Base-by-base conservation (phyloP, 2,797 vertebrate genomes). In the Delichon dasypus region DNA sequence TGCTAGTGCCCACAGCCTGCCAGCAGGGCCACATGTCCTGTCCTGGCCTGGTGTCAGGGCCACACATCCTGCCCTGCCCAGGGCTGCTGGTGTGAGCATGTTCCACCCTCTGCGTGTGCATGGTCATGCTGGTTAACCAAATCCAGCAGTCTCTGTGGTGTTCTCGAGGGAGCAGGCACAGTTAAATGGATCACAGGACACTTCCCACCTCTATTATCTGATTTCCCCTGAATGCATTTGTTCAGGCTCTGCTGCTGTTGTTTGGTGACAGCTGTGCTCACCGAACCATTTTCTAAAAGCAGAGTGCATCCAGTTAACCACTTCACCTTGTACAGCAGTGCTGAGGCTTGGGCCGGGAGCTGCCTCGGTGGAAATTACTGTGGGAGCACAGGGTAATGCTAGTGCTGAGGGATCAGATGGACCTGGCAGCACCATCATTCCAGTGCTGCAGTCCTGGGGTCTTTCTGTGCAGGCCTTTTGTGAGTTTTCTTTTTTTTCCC, bases 211-310 rank as follows among this genome's bases (percentile, higher is more conserved):
- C 93, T 73, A 85, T 95, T 95, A 95, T 88, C 82, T 93, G 95
- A 78, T 93, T 95, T 94, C 76, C 62, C 54, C 48, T 61, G 85
- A 40, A 88, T 50, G 76, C 76, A 66, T 94, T 94, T 96, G 92
- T 92, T 92, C 87, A 60, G 85, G 58, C 82, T 92, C 82, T 75
- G 87, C 91, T 73, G 10, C 73, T 74, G 87, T 68, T 94, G 85
- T 91, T 93, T 76, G 85, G 94, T 96, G 95, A 95, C 95, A 96
- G 93, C 96, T 96, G 96, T 94, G 93, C 94, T 96, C 94, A 93
- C 65, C 87, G 64, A 95, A 96, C 87, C 87, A 81, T 95, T 88
- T 81, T 88, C 70, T 81, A 78, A 81, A 83, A 94, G 93, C 89
- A 72, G 81, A 92, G 78, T 2, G 1, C 60, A 83, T 89, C 82